phyloP scores from a whole-genome alignment of 2,888 invertebrate genomes.

The Plagodis dolabraria region DNA sequence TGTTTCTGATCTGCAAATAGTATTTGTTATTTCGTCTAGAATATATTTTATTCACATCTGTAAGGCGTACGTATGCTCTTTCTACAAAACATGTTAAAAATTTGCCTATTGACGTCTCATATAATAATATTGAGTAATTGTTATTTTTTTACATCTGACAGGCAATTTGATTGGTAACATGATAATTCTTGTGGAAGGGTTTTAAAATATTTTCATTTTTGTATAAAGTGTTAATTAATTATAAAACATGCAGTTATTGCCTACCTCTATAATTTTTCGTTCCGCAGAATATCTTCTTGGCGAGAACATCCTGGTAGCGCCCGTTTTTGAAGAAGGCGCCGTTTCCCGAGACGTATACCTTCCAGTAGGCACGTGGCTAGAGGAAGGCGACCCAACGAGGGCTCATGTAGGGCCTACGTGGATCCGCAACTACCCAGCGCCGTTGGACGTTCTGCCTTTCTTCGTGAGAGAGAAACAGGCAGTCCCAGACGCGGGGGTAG shows the following conservation, averaged over 20 bases:
- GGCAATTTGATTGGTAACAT: too few species aligned
- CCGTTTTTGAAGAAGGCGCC: conserved; percentile 87
- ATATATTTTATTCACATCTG: too few species aligned
- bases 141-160: too few species aligned
- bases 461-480: conserved; percentile 73
- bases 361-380: conserved; percentile 90
- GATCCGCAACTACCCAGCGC: conserved; percentile 87
- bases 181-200: too few species aligned
- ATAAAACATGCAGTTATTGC: not conserved
- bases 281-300: conserved; percentile 91
- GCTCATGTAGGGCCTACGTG: conserved; percentile 85
- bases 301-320: conserved; percentile 91
- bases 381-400: conserved; percentile 78
- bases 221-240: too few species aligned
- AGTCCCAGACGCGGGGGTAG: conserved; percentile 39
- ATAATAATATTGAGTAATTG: too few species aligned
- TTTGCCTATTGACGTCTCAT: too few species aligned
- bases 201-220: too few species aligned
- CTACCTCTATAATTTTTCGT: not conserved
- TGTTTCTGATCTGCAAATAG: too few species aligned
- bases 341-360: conserved; percentile 89
- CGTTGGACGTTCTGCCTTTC: conserved; percentile 88
- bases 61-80: too few species aligned
- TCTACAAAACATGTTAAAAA: too few species aligned
- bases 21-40: too few species aligned